These are phyloP conservation scores for Dynastes grantii DNA, from an alignment of 2,888 invertebrate genomes.

Conservation along the genomic window DNA sequence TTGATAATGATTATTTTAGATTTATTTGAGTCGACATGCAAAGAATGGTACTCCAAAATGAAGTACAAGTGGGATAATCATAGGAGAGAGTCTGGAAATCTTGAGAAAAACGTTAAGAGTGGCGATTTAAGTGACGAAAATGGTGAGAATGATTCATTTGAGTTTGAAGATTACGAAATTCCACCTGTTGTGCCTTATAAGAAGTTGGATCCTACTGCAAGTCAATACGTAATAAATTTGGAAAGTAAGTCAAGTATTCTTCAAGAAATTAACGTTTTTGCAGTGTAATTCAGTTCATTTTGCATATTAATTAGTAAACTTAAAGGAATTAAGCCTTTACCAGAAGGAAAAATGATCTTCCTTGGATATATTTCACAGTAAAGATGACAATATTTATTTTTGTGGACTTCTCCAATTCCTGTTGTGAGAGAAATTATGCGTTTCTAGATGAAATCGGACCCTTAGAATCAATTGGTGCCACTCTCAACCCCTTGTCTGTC, in stretches of 20 bases:
- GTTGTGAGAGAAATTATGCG: too few relatives aligned
- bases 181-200: conserved; percentile 50
- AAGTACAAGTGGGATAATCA: conserved; percentile 65
- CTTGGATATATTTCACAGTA: too few relatives aligned
- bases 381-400: too few relatives aligned
- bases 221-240: conserved; percentile 58
- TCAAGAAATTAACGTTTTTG: too few relatives aligned
- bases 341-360: too few relatives aligned
- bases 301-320: too few relatives aligned
- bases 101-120: conserved; percentile 52
- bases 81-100: conserved; percentile 37
- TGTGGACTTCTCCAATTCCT: too few relatives aligned
- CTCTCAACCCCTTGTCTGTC: too few relatives aligned
- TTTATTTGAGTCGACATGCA: conserved; percentile 58
- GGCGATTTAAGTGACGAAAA: conserved; percentile 52
- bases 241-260: conserved; percentile 54
- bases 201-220: conserved; percentile 64
- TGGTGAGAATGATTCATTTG: conserved; percentile 49
- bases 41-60: conserved; percentile 64
- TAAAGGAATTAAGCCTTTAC: too few relatives aligned
- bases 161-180: conserved; percentile 47
- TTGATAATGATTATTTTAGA: conserved; percentile 55
- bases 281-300: too few relatives aligned
- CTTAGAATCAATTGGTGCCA: too few relatives aligned
- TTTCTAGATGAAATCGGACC: too few relatives aligned